Conservation (phyloP, 2,888 invertebrate genomes). For the Thysanoteuthis rhombus region DNA sequence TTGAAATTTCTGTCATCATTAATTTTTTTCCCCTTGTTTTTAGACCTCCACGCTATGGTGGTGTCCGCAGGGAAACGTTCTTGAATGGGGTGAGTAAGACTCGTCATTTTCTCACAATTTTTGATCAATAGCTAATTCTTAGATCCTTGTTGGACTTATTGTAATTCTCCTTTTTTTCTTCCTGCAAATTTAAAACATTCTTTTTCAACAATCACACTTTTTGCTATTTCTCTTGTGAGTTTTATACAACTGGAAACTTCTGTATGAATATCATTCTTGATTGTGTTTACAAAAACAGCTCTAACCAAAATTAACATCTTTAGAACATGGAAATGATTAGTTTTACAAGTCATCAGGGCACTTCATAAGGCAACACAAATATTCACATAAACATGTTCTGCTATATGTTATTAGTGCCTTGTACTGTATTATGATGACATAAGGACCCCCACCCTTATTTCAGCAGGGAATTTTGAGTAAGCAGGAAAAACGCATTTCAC, state of each 20-base stretch:
- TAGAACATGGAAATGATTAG: background rate
- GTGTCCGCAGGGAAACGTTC: conserved; percentile 59
- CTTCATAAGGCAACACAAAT: too few species aligned
- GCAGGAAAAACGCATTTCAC: too few species aligned
- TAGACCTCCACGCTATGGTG: conserved; percentile 47
- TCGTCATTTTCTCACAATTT: background rate
- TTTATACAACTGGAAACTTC: background rate
- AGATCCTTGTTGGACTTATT: too few species aligned
- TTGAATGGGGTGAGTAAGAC: conserved; percentile 60
- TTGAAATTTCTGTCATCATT: background rate
- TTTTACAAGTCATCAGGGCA: too few species aligned
- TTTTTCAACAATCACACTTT: background rate
- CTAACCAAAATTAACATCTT: background rate
- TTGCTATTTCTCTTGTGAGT: background rate
- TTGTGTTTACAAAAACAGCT: background rate
- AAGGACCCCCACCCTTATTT: too few species aligned
- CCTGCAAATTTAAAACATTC: background rate
- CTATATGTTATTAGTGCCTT: too few species aligned
- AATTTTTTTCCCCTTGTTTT: conserved; percentile 25
- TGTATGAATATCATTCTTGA: background rate
- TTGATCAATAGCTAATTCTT: too few species aligned
- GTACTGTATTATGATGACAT: too few species aligned
- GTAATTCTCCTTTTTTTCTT: too few species aligned
- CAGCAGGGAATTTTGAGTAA: too few species aligned
- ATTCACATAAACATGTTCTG: too few species aligned